Base-by-base conservation (phyloP, 2,113 vertebrate genomes). In the Lutjanus erythropterus region DNA sequence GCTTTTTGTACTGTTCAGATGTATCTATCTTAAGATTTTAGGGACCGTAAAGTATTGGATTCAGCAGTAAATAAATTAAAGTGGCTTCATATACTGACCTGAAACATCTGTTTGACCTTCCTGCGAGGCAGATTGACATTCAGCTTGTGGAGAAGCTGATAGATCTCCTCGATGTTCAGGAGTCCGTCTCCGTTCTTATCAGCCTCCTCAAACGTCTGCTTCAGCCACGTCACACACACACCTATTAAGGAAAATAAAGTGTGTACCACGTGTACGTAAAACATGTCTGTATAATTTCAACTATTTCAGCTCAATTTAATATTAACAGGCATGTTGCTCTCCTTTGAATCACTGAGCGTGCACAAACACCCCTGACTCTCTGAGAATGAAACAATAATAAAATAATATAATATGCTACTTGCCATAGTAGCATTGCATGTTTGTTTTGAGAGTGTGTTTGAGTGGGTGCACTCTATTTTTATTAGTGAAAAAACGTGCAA, bases 41-140 rank as follows among this genome's bases (percentile, higher is more conserved):
- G 10, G 11, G 5, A 23, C 8, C 42, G 5, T n/a, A 23, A 16
- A 41, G 9, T 27, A 19, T 6, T 18, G 12, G 18, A 41, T 31
- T 35, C 18, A 49, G 9, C 15, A 41, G 37, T n/a, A 21, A 71
- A 56, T 71, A 0, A 56, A 27, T 4, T 33, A 2, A 19, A 53
- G 41, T 2, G 1, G 9, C 9, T 78, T 33, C 6, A 47, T 16
- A 2, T 41, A 56, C 95, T 21, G n/a, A 99, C 98, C 97, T 99
- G 97, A 86, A 99, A 99, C 97, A 99, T 99, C 74, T 99, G 97
- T 21, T 97, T 97, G 90, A 99, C 97, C 94, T 98, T 99, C 89
- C 97, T 96, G 35, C 97, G 96, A 11, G 98, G 98, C 88, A 99
- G 92, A 84, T 97, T 98, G n/a, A 99, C 97, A 7, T 99, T 99